Evolutionary conservation across 2,797 vertebrate genomes (phyloP).

Genomic region (Florisuga fusca): DNA sequence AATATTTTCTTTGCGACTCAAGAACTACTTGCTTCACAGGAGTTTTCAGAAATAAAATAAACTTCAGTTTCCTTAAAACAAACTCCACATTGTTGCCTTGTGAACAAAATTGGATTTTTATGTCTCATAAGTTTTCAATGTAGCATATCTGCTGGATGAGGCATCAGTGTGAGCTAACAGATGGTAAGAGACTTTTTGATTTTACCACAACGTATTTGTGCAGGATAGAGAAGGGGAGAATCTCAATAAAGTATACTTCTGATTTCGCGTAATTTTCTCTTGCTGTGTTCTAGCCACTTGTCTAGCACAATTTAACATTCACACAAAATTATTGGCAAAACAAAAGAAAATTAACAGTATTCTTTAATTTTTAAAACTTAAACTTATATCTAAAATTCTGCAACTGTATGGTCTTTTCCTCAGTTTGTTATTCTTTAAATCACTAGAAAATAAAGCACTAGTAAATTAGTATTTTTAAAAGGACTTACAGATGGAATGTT

Average conservation of each 20-base stretch:
- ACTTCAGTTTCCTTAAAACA: constrained; percentile 70
- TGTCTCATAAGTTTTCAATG: constrained; percentile 50
- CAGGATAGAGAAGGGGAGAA: not conserved
- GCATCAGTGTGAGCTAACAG: constrained; percentile 68
- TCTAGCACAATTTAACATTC: not conserved
- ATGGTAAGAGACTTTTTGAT: constrained; percentile 10
- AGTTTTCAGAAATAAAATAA: constrained; percentile 62
- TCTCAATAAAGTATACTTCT: not conserved
- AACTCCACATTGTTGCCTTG: constrained; percentile 65
- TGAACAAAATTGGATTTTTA: constrained; percentile 62
- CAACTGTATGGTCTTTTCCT: not conserved
- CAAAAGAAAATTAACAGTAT: not conserved
- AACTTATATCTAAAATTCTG: not conserved
- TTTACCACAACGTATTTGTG: not conserved
- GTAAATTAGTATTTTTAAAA: not conserved
- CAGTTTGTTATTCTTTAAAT: not conserved
- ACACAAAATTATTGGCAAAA: not conserved
- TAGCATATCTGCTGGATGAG: constrained; percentile 61
- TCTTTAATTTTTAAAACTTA: not conserved
- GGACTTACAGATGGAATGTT: not conserved
- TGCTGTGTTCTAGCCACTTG: not conserved
- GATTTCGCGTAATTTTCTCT: not conserved
- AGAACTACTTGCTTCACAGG: constrained; percentile 51
- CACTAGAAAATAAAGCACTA: not conserved
- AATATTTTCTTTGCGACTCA: constrained; percentile 49